Conservation (phyloP, 2,797 vertebrate species). For the Decapterus maruadsi region DNA sequence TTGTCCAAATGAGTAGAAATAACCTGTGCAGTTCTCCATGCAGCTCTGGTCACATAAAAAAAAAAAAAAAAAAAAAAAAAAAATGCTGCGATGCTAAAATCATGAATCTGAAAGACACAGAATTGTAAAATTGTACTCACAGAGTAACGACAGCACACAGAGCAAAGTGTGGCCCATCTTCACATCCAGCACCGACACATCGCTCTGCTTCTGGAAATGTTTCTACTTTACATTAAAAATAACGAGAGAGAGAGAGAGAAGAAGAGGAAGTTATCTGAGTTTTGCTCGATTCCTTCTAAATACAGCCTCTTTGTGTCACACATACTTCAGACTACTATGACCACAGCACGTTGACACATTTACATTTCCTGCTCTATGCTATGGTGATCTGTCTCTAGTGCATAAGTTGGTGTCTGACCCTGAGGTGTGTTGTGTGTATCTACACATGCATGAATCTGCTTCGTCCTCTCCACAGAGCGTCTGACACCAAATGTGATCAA, state of each 20-base stretch:
- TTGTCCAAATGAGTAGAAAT: neutral
- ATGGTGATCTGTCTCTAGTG: too few species aligned
- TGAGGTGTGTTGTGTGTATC: too few species aligned
- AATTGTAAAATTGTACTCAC: slow-evolving; percentile 29
- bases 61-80: too few species aligned
- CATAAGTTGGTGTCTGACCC: too few species aligned
- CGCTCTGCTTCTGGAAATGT: neutral
- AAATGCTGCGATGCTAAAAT: neutral
- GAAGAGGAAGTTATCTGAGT: neutral
- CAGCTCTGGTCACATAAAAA: neutral
- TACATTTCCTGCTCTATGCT: neutral
- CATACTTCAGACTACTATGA: neutral
- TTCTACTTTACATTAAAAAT: neutral
- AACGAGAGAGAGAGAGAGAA: neutral
- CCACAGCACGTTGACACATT: neutral
- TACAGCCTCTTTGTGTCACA: neutral
- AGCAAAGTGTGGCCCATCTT: slow-evolving; percentile 16
- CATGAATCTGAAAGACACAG: neutral
- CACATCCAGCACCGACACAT: neutral
- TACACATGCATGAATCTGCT: too few species aligned
- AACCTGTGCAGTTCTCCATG: too few species aligned
- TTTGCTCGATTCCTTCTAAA: neutral
- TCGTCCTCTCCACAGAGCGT: too few species aligned
- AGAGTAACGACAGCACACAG: slow-evolving; percentile 19
- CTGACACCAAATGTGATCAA: too few species aligned